Evolutionary conservation across 2,113 vertebrate species (phyloP), one percentile per base, ranked within the genome.

Genomic region (Semnopithecus entellus): DNA sequence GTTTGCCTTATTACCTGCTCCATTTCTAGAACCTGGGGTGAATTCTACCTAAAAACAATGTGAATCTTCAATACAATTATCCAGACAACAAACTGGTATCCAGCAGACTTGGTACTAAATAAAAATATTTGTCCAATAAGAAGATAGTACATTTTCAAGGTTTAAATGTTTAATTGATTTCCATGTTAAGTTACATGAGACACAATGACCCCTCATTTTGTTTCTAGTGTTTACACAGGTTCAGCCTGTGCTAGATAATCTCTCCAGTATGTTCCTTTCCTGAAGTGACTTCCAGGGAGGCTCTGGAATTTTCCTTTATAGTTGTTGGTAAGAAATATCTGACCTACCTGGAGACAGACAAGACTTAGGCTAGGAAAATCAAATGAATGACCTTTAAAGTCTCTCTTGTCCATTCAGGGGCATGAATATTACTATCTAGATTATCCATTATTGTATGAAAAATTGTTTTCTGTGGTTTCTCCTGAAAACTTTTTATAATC

Each of bases 401-500:
- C 80, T 38, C 59, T 82, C 57, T 45, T 45, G 8, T 68, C 45
- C 55, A 57, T 55, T 75, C 43, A 83, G 2, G 38, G 25, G 2
- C 27, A 83, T 75, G 22, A 27, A 73, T 61, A 75, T 90, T 87
- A 40, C 8, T 11, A 90, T 43, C 9, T 5, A 66, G 92, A 25
- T 48, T 70, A 90, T 76, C 30, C 17, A 72, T 43, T 92, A 75
- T 82, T 50, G 5, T 80, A 22, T 66, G n/a, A 88, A 93, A 93
- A 91, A 86, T 75, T 43, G 1, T 91, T 59, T 70, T 95, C 14
- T 80, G 35, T 45, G n/a, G 73, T 89, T 96, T 96, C 17, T 40
- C 61, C 30, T 95, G 79, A 82, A 23, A 88, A 92, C 27, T 80
- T 95, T 90, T 86, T 50, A 87, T 68, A 85, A 90, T 55, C 43